Percentiles rank a stretch among this genome's conserved stretches.
These are phyloP conservation scores for Natrix natrix DNA, from an alignment of 2,797 vertebrate species.

Conservation along the genomic window DNA sequence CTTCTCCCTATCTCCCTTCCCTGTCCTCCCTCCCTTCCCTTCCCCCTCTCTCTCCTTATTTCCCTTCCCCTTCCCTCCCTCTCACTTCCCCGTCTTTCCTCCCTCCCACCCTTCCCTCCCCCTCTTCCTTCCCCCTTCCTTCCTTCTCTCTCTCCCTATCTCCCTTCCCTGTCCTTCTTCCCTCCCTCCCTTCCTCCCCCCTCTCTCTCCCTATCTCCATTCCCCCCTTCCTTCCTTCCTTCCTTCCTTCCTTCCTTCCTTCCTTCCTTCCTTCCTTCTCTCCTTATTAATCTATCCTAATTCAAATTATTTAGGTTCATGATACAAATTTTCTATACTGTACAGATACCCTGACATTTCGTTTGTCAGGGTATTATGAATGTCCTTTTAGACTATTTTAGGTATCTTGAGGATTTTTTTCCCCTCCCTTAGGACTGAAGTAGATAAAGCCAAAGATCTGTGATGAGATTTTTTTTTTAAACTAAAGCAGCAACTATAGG, in stretches of 20 bases:
- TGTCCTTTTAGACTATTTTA: not conserved
- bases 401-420: not conserved
- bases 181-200: no score
- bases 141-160: no score
- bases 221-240: no score
- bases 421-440: not conserved
- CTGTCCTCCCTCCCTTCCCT: no score
- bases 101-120: not conserved
- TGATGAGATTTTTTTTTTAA: not conserved
- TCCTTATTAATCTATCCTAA: not conserved
- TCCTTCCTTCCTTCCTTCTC: not conserved
- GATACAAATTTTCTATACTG: not conserved
- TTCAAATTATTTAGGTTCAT: not conserved
- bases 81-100: not conserved
- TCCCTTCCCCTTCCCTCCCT: no score
- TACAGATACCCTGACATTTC: not conserved
- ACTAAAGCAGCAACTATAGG: not conserved
- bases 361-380: not conserved
- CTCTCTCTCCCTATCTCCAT: no score
- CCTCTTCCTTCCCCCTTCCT: no score
- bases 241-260: not conserved
- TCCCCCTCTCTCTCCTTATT: no score
- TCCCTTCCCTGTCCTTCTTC: not conserved
- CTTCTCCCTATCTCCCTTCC: fast-evolving
- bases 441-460: not conserved